phyloP scores from a whole-genome alignment of 2,888 invertebrate species.

The Sphaeridia pumilis region DNA sequence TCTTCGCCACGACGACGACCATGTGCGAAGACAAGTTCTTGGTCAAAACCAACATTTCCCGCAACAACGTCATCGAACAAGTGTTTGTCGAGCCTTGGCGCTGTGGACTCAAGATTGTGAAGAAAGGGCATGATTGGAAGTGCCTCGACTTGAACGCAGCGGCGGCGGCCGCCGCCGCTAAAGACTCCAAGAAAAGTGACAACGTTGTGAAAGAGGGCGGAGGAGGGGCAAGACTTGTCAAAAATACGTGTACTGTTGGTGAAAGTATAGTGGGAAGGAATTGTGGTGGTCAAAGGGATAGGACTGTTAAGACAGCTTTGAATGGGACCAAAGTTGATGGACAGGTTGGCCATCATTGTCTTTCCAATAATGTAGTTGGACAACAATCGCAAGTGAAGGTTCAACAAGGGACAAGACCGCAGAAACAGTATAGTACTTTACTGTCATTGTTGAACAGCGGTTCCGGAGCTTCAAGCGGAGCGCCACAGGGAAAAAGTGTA shows the following conservation, averaged over 20 bases:
- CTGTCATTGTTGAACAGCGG: too few species aligned
- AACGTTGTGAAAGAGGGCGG: not conserved
- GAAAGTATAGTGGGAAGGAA: not conserved
- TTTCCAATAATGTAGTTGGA: too few species aligned
- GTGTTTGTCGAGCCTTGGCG: constrained; percentile 9
- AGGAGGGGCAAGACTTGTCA: too few species aligned
- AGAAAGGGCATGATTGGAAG: constrained; percentile 5
- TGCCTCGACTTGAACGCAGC: constrained; percentile 9
- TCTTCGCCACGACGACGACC: not conserved
- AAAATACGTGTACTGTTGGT: not conserved
- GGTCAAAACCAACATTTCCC: constrained; percentile 7
- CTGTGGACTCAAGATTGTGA: constrained; percentile 10
- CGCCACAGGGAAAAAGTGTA: too few species aligned
- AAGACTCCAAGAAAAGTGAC: not conserved
- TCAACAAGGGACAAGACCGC: not conserved
- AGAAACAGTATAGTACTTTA: too few species aligned
- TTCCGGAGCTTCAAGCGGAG: too few species aligned
- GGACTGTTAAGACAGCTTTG: too few species aligned
- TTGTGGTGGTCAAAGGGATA: too few species aligned
- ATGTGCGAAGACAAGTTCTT: constrained; percentile 16
- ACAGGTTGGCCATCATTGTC: too few species aligned
- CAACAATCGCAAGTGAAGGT: not conserved
- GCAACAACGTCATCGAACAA: constrained; percentile 4
- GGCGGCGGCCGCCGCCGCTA: not conserved
- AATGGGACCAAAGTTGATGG: too few species aligned